Evolutionary conservation across 1,140 invertebrate species (phyloP).

Genomic region (Acyrthosiphon pisum): DNA sequence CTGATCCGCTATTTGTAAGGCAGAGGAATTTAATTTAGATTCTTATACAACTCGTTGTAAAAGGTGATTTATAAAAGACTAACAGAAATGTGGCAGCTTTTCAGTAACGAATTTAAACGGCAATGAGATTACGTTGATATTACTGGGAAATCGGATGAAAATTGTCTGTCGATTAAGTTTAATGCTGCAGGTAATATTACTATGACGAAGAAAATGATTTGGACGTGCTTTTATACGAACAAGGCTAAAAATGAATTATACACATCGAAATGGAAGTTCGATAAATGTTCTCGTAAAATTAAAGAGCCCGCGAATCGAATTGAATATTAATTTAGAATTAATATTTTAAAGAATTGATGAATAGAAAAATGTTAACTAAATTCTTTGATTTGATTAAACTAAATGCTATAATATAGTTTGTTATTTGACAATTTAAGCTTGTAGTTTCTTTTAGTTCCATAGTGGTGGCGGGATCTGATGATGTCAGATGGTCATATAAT

Average conservation of each 20-base stretch:
- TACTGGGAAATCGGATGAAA: not conserved
- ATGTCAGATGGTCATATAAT: not conserved
- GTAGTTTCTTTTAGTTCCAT: not conserved
- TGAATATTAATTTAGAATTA: not conserved
- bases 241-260: not conserved
- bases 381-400: not conserved
- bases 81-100: not conserved
- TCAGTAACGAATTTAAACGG: not conserved
- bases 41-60: not conserved
- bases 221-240: not conserved
- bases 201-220: not conserved
- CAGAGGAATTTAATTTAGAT: not conserved
- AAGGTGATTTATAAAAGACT: not conserved
- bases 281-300: not conserved
- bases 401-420: not conserved
- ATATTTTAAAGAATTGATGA: not conserved
- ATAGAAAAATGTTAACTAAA: not conserved
- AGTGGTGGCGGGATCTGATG: not conserved
- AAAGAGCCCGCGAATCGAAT: not conserved
- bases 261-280: not conserved
- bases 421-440: not conserved
- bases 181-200: not conserved
- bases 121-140: slow-evolving; percentile 9
- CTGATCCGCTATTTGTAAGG: not conserved
- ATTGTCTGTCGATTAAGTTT: not conserved